These are phyloP conservation scores for Conistra vaccinii DNA, from an alignment of 2,888 invertebrate genomes.

Conservation along the genomic window DNA sequence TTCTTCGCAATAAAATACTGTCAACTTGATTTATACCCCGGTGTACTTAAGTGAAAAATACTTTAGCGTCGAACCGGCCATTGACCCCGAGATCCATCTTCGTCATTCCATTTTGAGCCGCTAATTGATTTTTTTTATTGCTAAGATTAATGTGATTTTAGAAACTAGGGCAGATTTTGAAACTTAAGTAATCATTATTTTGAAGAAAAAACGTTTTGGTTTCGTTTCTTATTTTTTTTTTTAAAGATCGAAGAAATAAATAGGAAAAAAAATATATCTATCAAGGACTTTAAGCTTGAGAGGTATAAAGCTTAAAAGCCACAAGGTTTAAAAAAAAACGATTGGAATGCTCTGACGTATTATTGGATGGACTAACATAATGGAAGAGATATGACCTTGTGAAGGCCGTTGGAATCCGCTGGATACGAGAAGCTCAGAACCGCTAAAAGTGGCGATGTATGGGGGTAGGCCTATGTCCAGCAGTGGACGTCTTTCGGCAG, in stretches of 20 bases:
- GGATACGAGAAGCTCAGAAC: too few species aligned
- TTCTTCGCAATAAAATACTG: slow-evolving; percentile 73
- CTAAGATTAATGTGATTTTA: slow-evolving; percentile 53
- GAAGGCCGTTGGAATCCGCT: too few species aligned
- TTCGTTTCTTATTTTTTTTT: not conserved
- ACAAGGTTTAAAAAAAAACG: too few species aligned
- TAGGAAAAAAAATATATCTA: not conserved
- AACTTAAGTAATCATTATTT: not conserved
- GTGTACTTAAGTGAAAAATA: slow-evolving; percentile 77
- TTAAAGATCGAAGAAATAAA: not conserved
- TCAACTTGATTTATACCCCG: slow-evolving; percentile 82
- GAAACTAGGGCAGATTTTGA: slow-evolving; percentile 4
- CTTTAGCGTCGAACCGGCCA: slow-evolving; percentile 67
- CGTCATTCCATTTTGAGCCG: slow-evolving; percentile 67
- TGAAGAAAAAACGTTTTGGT: not conserved
- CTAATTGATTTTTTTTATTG: slow-evolving; percentile 71
- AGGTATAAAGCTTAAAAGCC: too few species aligned
- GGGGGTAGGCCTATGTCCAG: too few species aligned
- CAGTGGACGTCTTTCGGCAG: too few species aligned
- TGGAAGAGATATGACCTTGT: too few species aligned
- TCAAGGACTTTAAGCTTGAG: too few species aligned
- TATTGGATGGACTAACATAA: too few species aligned
- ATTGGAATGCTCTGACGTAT: too few species aligned
- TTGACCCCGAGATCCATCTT: slow-evolving; percentile 75
- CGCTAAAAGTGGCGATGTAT: too few species aligned